These are phyloP conservation scores for Pinna nobilis DNA, from an alignment of 1,140 invertebrate species.

Conservation along the genomic window DNA sequence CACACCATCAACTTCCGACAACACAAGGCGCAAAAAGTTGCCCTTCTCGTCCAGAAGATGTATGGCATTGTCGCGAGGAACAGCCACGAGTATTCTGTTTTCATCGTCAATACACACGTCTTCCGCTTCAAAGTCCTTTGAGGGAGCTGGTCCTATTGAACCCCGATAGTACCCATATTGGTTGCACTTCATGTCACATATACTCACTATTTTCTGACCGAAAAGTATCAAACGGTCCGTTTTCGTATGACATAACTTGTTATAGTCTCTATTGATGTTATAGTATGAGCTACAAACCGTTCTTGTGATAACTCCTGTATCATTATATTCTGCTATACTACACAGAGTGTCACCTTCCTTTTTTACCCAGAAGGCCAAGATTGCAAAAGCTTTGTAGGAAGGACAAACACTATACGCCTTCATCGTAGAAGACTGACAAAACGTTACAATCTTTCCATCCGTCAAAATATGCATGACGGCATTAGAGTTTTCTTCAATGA, in stretches of 20 bases:
- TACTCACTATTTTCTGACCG: neutral
- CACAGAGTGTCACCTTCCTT: neutral
- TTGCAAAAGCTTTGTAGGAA: no score
- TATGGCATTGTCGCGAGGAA: constrained; percentile 1
- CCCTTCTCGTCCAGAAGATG: neutral
- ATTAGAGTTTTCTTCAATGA: no score
- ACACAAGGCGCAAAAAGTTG: neutral
- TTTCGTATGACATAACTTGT: neutral
- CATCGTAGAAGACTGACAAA: no score
- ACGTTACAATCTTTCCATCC: no score
- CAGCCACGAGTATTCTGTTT: constrained; percentile 1
- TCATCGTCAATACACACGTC: neutral
- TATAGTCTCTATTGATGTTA: neutral
- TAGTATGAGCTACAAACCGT: neutral
- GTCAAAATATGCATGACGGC: no score
- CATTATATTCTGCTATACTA: neutral
- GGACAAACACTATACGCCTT: no score
- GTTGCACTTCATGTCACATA: neutral
- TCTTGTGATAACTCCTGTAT: neutral
- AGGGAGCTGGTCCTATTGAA: neutral
- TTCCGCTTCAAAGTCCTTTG: neutral
- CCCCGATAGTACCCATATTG: neutral
- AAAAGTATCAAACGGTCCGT: neutral
- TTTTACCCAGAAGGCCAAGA: no score
- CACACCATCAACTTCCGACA: neutral